phyloP scores from a whole-genome alignment of 2,888 invertebrate species.

The Ceriagrion tenellum region DNA sequence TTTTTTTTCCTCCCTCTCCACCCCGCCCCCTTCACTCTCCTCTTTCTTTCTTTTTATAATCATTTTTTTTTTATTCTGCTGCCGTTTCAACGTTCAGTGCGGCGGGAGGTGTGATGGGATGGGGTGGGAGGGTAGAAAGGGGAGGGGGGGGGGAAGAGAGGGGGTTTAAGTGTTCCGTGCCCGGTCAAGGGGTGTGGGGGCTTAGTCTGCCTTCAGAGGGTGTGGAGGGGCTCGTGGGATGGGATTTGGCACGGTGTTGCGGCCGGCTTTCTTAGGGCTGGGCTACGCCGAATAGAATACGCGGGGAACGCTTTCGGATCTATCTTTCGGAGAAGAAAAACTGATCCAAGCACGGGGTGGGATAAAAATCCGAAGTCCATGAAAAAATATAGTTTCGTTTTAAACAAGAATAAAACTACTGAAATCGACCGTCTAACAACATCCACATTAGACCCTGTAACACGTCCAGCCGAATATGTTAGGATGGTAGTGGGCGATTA shows the following conservation, averaged over 20 bases:
- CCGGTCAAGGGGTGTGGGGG: not conserved
- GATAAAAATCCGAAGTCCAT: too few relatives aligned
- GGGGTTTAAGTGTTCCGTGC: not conserved
- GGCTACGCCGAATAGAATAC: not conserved
- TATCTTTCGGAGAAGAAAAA: not conserved
- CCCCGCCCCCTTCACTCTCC: not conserved
- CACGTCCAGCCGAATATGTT: too few relatives aligned
- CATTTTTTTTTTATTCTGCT: not conserved
- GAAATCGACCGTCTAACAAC: too few relatives aligned
- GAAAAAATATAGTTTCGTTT: too few relatives aligned
- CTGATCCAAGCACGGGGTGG: not conserved
- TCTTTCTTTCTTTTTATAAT: not conserved
- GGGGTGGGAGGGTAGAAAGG: not conserved
- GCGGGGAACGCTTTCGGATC: not conserved
- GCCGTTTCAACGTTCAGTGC: not conserved
- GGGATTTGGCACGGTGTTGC: not conserved
- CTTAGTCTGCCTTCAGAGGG: not conserved
- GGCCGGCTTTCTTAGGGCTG: not conserved
- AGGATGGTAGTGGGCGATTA: too few relatives aligned
- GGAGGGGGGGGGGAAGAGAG: not conserved
- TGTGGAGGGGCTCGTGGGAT: not conserved
- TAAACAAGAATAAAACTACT: too few relatives aligned
- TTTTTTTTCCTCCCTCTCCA: not conserved
- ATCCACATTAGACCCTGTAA: too few relatives aligned
- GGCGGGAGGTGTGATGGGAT: not conserved